A percentile compares a stretch with the other conserved stretches of the same genome.
These are phyloP conservation scores for Eupeodes luniger DNA, from an alignment of 2,888 invertebrate genomes.

Conservation along the genomic window DNA sequence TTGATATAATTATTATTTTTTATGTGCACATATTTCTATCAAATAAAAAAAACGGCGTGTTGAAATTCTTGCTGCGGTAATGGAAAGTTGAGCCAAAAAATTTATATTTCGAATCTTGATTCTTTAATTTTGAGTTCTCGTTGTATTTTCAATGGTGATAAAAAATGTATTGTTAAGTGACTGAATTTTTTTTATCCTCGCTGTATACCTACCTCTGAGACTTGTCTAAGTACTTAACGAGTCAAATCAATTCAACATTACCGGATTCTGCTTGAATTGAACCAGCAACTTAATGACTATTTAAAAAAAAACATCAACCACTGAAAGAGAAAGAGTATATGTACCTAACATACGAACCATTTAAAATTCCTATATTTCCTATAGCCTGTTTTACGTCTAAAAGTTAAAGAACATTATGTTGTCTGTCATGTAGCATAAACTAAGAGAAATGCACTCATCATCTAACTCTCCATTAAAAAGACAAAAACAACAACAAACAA, in stretches of 20 bases:
- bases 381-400: conserved; percentile 11
- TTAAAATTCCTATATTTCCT: conserved; percentile 33
- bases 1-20: too few species aligned
- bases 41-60: too few species aligned
- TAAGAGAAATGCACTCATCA: conserved; percentile 26
- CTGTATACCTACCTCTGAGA: conserved; percentile 30
- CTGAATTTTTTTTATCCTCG: not conserved
- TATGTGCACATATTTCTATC: too few species aligned
- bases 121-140: too few species aligned
- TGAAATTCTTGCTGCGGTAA: too few species aligned
- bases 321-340: conserved; percentile 58
- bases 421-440: not conserved
- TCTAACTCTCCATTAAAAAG: conserved; percentile 11
- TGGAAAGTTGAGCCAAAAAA: too few species aligned
- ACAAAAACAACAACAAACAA: not conserved
- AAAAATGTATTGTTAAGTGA: not conserved
- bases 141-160: too few species aligned
- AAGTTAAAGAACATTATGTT: not conserved
- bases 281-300: conserved; percentile 43
- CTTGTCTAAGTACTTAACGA: conserved; percentile 38
- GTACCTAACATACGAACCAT: not conserved
- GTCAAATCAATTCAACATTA: conserved; percentile 69
- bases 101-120: too few species aligned
- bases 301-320: conserved; percentile 26
- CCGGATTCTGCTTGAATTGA: conserved; percentile 61